Evolutionary conservation across 2,797 vertebrate genomes (phyloP).

Genomic region (Tenualosa thibaudeaui): DNA sequence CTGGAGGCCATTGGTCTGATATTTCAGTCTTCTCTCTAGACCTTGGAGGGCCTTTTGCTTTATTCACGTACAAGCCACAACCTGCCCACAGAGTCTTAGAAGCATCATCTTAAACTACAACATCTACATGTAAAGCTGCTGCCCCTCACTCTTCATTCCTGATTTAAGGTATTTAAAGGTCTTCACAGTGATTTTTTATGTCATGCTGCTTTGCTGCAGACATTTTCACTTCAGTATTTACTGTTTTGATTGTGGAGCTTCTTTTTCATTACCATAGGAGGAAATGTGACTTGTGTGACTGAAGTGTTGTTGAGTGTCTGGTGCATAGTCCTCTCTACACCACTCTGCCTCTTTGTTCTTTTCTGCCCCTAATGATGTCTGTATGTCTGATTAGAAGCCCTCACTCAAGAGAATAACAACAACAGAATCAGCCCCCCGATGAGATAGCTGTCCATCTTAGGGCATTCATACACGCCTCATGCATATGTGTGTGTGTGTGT

Average conservation of each 20-base stretch:
- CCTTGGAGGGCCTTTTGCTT: background rate
- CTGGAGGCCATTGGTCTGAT: background rate
- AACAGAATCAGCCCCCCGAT: conserved; percentile 75
- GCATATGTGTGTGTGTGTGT: background rate
- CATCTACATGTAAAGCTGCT: too few species aligned
- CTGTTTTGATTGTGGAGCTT: conserved; percentile 19
- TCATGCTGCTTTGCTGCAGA: conserved; percentile 27
- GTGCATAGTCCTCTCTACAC: background rate
- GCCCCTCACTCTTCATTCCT: conserved; percentile 37
- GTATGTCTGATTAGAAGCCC: conserved; percentile 66
- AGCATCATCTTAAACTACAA: too few species aligned
- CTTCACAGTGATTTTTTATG: conserved; percentile 53
- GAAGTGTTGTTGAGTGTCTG: background rate
- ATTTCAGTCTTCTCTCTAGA: background rate
- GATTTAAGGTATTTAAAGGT: conserved; percentile 35
- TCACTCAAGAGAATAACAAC: conserved; percentile 55
- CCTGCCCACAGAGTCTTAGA: too few species aligned
- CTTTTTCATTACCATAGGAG: background rate
- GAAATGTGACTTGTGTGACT: background rate
- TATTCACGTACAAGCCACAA: background rate
- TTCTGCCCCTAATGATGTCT: conserved; percentile 38
- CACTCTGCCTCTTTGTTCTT: background rate
- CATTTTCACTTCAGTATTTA: conserved; percentile 44
- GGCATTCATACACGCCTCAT: background rate
- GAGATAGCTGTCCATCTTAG: conserved; percentile 56